These are phyloP conservation scores for Anthopleura sola DNA, from an alignment of 64 coral and sea anemone genomes.

Conservation along the genomic window DNA sequence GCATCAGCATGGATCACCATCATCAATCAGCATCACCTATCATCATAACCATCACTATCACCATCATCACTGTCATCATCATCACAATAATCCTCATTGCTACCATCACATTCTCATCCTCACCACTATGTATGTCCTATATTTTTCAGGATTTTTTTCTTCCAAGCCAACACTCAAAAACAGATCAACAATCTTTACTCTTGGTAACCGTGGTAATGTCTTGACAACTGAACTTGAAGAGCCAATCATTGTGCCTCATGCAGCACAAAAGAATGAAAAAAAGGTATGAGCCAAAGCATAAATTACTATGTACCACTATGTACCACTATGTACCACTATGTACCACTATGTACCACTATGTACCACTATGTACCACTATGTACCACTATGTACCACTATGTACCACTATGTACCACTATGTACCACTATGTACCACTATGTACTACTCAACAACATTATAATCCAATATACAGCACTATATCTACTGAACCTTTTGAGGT, in stretches of 20 bases:
- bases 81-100: not conserved
- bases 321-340: too few species aligned
- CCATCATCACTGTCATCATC: not conserved
- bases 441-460: too few species aligned
- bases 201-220: constrained; percentile 94
- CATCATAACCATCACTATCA: not conserved
- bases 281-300: constrained; percentile 39
- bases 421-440: too few species aligned
- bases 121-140: not conserved
- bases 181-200: constrained; percentile 95
- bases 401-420: too few species aligned
- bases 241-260: constrained; percentile 95
- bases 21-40: not conserved
- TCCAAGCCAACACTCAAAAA: constrained; percentile 77
- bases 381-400: too few species aligned
- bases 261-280: constrained; percentile 94
- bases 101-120: not conserved
- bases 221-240: constrained; percentile 94
- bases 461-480: too few species aligned
- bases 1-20: too few species aligned
- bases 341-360: too few species aligned
- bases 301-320: too few species aligned
- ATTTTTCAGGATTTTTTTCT: constrained; percentile 68
- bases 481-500: too few species aligned
- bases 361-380: too few species aligned